Conservation (phyloP, 2,797 vertebrate species). For the Lepilemur ruficaudatus region DNA sequence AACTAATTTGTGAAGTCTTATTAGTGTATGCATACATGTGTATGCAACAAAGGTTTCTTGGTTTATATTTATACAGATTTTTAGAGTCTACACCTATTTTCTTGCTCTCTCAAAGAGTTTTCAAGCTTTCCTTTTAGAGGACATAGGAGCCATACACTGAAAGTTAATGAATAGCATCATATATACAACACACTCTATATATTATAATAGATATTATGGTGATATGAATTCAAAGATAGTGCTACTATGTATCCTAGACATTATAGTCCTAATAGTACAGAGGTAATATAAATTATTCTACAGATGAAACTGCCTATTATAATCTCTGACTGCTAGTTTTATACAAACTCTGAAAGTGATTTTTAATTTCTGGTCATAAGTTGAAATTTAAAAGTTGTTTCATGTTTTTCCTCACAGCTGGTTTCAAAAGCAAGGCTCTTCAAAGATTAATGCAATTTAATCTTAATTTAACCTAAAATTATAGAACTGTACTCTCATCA, state of each 20-base stretch:
- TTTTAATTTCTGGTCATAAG: background rate
- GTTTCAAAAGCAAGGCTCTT: background rate
- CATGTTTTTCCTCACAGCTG: background rate
- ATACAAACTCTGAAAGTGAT: slow-evolving; percentile 18
- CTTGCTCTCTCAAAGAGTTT: background rate
- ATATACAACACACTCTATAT: background rate
- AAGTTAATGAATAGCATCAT: background rate
- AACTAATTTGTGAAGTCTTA: background rate
- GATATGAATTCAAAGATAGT: slow-evolving; percentile 14
- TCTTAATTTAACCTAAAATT: background rate
- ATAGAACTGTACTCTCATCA: background rate
- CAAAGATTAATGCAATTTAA: background rate
- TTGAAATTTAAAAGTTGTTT: background rate
- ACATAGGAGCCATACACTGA: background rate
- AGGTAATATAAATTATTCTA: background rate
- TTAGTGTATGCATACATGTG: background rate
- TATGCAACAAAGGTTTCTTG: background rate
- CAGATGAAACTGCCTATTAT: background rate
- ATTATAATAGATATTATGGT: background rate
- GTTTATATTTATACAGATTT: background rate
- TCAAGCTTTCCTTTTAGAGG: slow-evolving; percentile 8
- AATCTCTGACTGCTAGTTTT: background rate
- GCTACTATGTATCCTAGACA: background rate
- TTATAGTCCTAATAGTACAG: background rate
- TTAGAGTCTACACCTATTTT: background rate